Evolutionary conservation across 2,888 invertebrate species (phyloP).

Genomic region (Portevinia maculata): DNA sequence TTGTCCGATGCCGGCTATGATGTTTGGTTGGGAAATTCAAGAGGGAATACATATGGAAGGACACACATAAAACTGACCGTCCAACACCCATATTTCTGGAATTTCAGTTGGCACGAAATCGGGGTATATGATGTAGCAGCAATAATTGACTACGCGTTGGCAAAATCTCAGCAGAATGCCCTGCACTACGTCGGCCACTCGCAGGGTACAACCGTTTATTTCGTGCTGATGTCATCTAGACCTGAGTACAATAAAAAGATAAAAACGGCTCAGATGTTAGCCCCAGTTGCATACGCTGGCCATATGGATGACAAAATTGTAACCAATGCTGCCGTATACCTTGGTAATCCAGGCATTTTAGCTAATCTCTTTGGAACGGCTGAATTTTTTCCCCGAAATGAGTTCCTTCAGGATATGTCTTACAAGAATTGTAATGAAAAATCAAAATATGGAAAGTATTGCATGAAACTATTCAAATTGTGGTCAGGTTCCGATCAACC

Average conservation of each 20-base stretch:
- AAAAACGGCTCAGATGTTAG: slow-evolving; percentile 83
- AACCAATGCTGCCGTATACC: slow-evolving; percentile 79
- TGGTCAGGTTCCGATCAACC: slow-evolving; percentile 77
- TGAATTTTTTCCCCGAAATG: slow-evolving; percentile 84
- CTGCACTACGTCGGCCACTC: slow-evolving; percentile 87
- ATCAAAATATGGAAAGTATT: slow-evolving; percentile 75
- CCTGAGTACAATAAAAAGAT: slow-evolving; percentile 84
- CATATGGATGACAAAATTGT: slow-evolving; percentile 83
- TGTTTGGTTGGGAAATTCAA: slow-evolving; percentile 87
- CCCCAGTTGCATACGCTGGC: slow-evolving; percentile 87
- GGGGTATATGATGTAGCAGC: slow-evolving; percentile 85
- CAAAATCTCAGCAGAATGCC: slow-evolving; percentile 82
- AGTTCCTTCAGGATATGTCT: slow-evolving; percentile 76
- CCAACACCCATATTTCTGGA: slow-evolving; percentile 79
- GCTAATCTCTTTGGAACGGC: slow-evolving; percentile 78
- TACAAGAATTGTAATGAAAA: slow-evolving; percentile 77
- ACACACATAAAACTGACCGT: slow-evolving; percentile 82
- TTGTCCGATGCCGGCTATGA: slow-evolving; percentile 84
- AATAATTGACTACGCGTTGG: slow-evolving; percentile 85
- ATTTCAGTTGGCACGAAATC: slow-evolving; percentile 85
- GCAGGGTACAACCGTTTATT: slow-evolving; percentile 84
- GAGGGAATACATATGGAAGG: slow-evolving; percentile 86
- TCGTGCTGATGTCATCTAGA: slow-evolving; percentile 82
- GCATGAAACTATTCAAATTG: slow-evolving; percentile 76
- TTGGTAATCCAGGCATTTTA: slow-evolving; percentile 76